phyloP scores from a whole-genome alignment of 37 sponge, comb jelly and placozoan genomes.

The Haliclona indistincta region DNA sequence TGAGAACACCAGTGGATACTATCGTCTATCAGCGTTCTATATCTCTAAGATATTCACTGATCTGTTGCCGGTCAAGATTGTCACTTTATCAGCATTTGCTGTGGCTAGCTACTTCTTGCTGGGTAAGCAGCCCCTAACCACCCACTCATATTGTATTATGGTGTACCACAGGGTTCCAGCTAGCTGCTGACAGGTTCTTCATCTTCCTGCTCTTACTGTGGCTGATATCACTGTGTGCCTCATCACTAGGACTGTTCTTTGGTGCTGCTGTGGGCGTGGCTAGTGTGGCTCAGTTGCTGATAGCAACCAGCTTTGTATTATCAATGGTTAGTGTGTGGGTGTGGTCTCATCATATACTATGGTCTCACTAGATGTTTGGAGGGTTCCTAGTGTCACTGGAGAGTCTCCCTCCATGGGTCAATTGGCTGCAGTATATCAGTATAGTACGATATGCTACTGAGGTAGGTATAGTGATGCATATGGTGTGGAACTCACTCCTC shows the following conservation, averaged over 20 bases:
- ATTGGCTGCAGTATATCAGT: constrained; percentile 80
- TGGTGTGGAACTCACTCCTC: too few species aligned
- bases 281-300: constrained; percentile 55
- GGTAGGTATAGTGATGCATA: constrained; percentile 28
- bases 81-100: constrained; percentile 49
- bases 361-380: constrained; percentile 80
- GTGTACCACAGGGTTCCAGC: constrained; percentile 66
- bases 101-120: constrained; percentile 81
- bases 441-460: constrained; percentile 57
- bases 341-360: too few species aligned
- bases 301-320: constrained; percentile 57
- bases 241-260: constrained; percentile 49
- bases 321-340: constrained; percentile 59
- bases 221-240: constrained; percentile 47
- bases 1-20: constrained; percentile 83
- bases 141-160: neutral
- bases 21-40: constrained; percentile 84
- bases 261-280: constrained; percentile 52
- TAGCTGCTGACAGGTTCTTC: constrained; percentile 50
- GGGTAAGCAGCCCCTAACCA: constrained; percentile 17
- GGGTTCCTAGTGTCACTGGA: constrained; percentile 69
- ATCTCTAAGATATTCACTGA: constrained; percentile 64
- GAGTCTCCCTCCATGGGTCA: constrained; percentile 57
- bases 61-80: constrained; percentile 61
- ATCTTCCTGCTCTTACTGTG: constrained; percentile 59